Base-by-base conservation (phyloP, 1,140 invertebrate species). In the Carcinoscorpius rotundicauda region DNA sequence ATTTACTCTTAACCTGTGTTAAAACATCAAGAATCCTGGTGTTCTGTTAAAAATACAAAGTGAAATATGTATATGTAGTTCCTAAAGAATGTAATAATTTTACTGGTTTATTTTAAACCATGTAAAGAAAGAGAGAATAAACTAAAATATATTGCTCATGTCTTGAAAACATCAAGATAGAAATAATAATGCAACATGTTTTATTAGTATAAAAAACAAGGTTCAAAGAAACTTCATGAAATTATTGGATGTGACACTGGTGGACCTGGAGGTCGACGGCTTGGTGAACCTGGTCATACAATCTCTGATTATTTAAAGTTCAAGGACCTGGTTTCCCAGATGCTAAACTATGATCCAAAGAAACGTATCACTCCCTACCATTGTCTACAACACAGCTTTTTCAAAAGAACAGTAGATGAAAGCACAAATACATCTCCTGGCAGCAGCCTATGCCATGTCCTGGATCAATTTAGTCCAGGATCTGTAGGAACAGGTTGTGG, bases 251-350 rank as follows among this genome's bases (percentile, higher is more conserved):
- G 97, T 49, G 92, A 97, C 74, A 91, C 84, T 56, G 95, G 97
- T 50, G 97, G 96, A 49, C 97, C 97, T 4, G 93, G 92, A 5
- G 93, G 94, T 58, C 78, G 85, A 52, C 82, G 93, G 66, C 79
- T 89, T 60, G 93, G 92, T 60, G 97, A 99, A 81, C 86, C 90
- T 1, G 97, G 97, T 1, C 97, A 99, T 80, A 87, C 89, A 53
- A 86, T 96, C 66, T 88, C 91, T 49, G 97, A 99, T 77, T 99
- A 99, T 84, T 86, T 97, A 73, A 97, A 98, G 80, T 99, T 99
- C 78, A 97, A 98, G 84, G 96, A 99, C 83, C 83, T 99, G 70
- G 96, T 99, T 72, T 81, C 94, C 70, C 86, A 92, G 76, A 99
- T 99, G 94, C 81, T 98, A 72, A 95, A 98, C 74, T 99, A 93